A percentile compares a stretch with the other conserved stretches of the same genome.
Evolutionary conservation across 2,888 invertebrate genomes (phyloP).

Genomic region (Rhagonycha fulva): DNA sequence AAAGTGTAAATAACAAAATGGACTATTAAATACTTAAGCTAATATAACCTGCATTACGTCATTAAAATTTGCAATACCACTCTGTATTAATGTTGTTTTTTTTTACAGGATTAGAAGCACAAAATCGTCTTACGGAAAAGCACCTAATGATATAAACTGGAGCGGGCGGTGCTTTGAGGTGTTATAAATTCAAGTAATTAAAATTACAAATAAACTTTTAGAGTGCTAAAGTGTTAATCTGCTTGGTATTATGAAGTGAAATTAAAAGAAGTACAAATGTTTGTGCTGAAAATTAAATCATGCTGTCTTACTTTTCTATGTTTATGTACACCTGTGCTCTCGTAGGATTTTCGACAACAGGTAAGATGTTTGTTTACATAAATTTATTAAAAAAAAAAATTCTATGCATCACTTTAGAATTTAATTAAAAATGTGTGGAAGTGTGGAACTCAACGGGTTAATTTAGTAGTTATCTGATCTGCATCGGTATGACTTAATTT

Average conservation of each 20-base stretch:
- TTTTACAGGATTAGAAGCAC: background rate
- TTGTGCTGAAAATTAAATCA: conserved; percentile 14
- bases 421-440: too few relatives aligned
- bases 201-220: background rate
- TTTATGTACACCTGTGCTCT: conserved; percentile 24
- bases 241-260: background rate
- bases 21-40: background rate
- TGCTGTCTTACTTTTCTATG: conserved; percentile 23
- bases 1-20: background rate
- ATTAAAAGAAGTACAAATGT: conserved; percentile 22
- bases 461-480: too few relatives aligned
- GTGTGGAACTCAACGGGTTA: too few relatives aligned
- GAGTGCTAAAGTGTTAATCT: background rate
- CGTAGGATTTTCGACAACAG: conserved; percentile 10
- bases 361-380: conserved; percentile 8
- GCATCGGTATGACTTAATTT: too few relatives aligned
- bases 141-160: background rate
- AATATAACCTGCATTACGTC: background rate
- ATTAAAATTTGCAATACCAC: background rate
- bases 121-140: background rate
- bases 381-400: background rate
- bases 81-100: background rate
- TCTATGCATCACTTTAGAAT: too few relatives aligned
- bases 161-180: background rate
- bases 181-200: background rate